Conservation (phyloP, 2,113 vertebrate genomes). For the Mesitornis unicolor region DNA sequence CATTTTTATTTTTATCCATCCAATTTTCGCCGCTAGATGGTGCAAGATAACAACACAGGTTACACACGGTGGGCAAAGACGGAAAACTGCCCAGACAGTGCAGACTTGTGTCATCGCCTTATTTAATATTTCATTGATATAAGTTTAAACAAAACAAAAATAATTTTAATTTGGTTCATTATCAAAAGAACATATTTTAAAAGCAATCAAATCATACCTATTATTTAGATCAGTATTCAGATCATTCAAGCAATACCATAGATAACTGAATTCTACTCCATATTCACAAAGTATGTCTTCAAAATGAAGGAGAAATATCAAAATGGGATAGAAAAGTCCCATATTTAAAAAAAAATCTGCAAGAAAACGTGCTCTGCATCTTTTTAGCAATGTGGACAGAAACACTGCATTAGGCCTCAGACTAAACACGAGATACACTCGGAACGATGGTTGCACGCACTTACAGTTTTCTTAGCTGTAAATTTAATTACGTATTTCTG, state of each 20-base stretch:
- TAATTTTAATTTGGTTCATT: not conserved
- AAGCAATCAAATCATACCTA: not conserved
- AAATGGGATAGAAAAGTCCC: not conserved
- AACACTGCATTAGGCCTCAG: not conserved
- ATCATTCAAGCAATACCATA: not conserved
- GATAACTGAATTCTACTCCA: not conserved
- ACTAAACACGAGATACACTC: not conserved
- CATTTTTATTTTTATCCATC: not conserved
- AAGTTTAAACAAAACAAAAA: not conserved
- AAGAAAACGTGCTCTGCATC: not conserved
- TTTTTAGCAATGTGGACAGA: not conserved
- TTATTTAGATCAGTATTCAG: not conserved
- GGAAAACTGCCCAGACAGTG: fast-evolving
- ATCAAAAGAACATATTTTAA: not conserved
- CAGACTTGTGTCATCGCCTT: not conserved
- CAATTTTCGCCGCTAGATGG: slow-evolving; percentile 47
- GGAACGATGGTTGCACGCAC: fast-evolving
- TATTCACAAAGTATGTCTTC: not conserved
- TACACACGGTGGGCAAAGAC: fast-evolving
- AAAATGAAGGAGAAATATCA: not conserved
- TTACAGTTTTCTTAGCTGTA: not conserved
- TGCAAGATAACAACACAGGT: not conserved
- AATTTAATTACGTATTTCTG: not conserved
- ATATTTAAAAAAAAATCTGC: not conserved
- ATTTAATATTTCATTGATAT: not conserved